phyloP scores from a whole-genome alignment of 2,888 invertebrate genomes.

The Sinelater perroti region DNA sequence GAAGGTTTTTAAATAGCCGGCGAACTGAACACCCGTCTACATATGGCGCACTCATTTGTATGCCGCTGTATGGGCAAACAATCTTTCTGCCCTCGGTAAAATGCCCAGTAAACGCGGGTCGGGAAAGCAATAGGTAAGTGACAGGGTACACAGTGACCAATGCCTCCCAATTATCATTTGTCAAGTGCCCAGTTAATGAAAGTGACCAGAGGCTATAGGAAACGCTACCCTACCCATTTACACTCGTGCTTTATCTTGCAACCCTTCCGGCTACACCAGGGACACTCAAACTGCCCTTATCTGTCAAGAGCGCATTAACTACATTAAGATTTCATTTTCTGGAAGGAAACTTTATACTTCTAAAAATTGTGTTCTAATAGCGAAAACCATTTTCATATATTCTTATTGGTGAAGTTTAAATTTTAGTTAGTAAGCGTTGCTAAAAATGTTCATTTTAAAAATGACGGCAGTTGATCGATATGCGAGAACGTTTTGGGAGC shows the following conservation, averaged over 20 bases:
- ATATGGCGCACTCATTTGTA: conserved; percentile 22
- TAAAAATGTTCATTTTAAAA: too few relatives aligned
- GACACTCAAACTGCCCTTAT: conserved; percentile 38
- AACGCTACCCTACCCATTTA: conserved; percentile 58
- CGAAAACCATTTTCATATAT: too few relatives aligned
- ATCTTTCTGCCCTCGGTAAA: conserved; percentile 50
- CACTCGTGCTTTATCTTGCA: conserved; percentile 60
- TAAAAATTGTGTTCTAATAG: too few relatives aligned
- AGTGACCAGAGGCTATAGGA: conserved; percentile 60
- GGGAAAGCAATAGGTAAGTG: conserved; percentile 56
- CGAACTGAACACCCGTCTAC: too few relatives aligned
- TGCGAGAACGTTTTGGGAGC: conserved; percentile 46
- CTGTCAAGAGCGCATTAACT: too few relatives aligned
- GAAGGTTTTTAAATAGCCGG: too few relatives aligned
- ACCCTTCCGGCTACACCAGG: conserved; percentile 54
- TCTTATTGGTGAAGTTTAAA: too few relatives aligned
- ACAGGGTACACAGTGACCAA: conserved; percentile 61
- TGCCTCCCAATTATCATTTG: conserved; percentile 62
- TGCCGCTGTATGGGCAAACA: conserved; percentile 37
- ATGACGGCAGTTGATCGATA: too few relatives aligned
- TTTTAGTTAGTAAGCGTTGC: too few relatives aligned
- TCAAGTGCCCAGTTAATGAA: conserved; percentile 62
- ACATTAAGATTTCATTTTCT: too few relatives aligned
- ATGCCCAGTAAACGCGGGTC: conserved; percentile 56
- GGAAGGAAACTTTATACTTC: too few relatives aligned